A percentile compares a stretch with the other conserved stretches of the same genome.
phyloP scores from a whole-genome alignment of 2,113 vertebrate genomes.

The Podocnemis expansa region DNA sequence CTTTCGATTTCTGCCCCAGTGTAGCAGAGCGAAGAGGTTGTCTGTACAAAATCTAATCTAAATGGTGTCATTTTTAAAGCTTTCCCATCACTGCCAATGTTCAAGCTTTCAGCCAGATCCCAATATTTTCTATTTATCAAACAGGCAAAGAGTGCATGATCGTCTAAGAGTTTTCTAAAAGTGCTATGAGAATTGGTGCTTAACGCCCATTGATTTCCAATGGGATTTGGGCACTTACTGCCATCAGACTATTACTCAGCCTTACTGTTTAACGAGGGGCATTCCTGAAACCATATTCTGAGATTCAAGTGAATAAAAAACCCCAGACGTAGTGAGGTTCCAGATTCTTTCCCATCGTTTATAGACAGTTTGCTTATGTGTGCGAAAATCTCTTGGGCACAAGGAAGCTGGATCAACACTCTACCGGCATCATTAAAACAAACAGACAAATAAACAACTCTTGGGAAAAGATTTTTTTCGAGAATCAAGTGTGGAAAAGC shows the following conservation, averaged over 20 bases:
- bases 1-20: not conserved
- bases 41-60: accelerated
- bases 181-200: not conserved
- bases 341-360: constrained; percentile 7
- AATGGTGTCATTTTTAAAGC: accelerated
- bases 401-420: not conserved
- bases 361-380: not conserved
- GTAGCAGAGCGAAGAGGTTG: not conserved
- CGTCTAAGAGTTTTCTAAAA: not conserved
- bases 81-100: not conserved
- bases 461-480: constrained; percentile 6
- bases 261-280: not conserved
- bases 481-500: not conserved
- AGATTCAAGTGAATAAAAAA: constrained; percentile 24
- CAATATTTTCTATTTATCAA: not conserved
- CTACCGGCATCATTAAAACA: not conserved
- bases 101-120: not conserved
- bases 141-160: not conserved
- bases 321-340: not conserved
- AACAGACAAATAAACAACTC: not conserved
- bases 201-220: not conserved
- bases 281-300: not conserved
- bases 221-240: not conserved
- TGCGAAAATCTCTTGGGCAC: not conserved
- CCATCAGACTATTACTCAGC: not conserved